phyloP scores from a whole-genome alignment of 1,140 invertebrate species.

The Mylabris phalerata region DNA sequence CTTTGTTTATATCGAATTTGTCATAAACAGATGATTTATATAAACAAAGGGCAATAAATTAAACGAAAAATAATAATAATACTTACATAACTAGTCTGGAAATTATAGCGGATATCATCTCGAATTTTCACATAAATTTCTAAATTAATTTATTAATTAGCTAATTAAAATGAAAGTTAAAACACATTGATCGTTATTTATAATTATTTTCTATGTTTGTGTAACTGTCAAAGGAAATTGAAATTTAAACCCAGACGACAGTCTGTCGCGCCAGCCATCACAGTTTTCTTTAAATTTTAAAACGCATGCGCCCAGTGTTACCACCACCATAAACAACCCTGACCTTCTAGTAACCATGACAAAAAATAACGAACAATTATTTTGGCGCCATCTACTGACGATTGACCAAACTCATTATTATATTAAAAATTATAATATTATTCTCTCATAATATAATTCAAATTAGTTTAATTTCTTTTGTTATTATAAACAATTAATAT shows the following conservation, averaged over 20 bases:
- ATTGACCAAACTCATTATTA: no score
- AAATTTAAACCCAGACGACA: constrained; percentile 11
- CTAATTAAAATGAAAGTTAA: background rate
- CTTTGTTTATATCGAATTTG: constrained; percentile 15
- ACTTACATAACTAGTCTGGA: constrained; percentile 30
- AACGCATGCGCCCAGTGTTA: no score
- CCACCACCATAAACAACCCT: no score
- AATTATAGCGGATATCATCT: constrained; percentile 28
- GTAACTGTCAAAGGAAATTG: constrained; percentile 17
- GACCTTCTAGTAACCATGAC: no score
- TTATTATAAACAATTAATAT: no score
- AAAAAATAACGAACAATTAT: no score
- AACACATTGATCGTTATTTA: no score
- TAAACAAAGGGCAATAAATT: background rate
- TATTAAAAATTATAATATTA: no score
- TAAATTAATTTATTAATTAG: constrained; percentile 1
- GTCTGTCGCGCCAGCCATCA: constrained; percentile 11
- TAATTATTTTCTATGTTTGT: no score
- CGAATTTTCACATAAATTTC: constrained; percentile 1
- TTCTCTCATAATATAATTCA: no score
- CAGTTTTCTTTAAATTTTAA: constrained; percentile 11
- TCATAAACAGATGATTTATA: background rate
- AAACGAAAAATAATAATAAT: constrained; percentile 3
- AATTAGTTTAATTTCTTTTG: no score
- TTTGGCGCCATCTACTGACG: no score